Base-by-base conservation (phyloP, 2,888 invertebrate genomes). In the Mythimna vitellina region DNA sequence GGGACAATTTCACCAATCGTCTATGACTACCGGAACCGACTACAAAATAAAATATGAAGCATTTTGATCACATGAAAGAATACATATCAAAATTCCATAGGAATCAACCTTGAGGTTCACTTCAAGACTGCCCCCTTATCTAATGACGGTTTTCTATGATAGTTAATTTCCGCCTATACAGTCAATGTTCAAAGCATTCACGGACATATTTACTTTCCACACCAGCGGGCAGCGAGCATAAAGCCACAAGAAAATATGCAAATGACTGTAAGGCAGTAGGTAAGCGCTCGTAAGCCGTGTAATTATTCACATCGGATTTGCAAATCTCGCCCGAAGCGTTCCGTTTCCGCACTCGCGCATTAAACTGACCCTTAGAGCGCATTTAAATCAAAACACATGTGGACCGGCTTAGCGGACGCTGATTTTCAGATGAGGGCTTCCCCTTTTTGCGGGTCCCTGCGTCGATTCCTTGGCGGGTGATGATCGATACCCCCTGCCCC, bases 231-330 rank as follows among this genome's bases (percentile, higher is more conserved):
- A 88, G 85, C 86, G 85, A 87, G 87, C 89, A 90, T 89, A 93
- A 94, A 93, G 93, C 95, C 93, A 91, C 94, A 95, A 95, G 95
- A 95, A 96, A 96, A 96, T 96, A 96, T 96, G 96, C 94, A 95
- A 96, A 96, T 96, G 90, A 91, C 91, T 94, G 91, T 95, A 96
- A 96, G 96, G 95, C 95, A 95, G 94, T 95, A 94, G 95, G 95
- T 96, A 95, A 96, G 94, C 94, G 93, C 90, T 93, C 93, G 93
- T 95, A 96, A 95, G 95, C 96, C 95, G 92, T 93, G 94, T 96
- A 96, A 96, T 96, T 96, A 96, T 96, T 96, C 96, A 95, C 96
- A 93, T 94, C 92, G 94, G 95, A 95, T 95, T 95, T 95, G 94
- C 93, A 93, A 95, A 93, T 94, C 91, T 93, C 93, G 94, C 95